Percentiles rank a stretch among this genome's conserved stretches.
Conservation (phyloP, 2,888 invertebrate species). For the Pandemis heparana region DNA sequence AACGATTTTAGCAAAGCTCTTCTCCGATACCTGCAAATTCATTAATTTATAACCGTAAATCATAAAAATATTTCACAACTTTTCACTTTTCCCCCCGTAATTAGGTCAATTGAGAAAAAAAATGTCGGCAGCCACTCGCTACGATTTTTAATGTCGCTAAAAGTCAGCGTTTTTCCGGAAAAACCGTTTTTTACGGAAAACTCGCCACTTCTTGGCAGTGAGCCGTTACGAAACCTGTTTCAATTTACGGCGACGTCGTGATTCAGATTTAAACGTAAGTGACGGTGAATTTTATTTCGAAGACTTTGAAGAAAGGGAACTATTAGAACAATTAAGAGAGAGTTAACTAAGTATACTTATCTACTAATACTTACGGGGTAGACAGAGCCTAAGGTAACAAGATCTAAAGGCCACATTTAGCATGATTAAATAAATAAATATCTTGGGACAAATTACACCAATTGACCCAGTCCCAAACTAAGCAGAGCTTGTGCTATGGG, state of each 20-base stretch:
- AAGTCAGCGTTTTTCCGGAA: slow-evolving; percentile 43
- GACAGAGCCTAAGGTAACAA: no score
- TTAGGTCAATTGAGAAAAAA: slow-evolving; percentile 59
- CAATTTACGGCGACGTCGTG: slow-evolving; percentile 28
- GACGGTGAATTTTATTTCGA: background rate
- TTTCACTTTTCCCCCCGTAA: slow-evolving; percentile 51
- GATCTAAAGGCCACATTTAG: no score
- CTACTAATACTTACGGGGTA: no score
- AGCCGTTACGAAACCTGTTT: slow-evolving; percentile 27
- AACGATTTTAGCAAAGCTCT: background rate
- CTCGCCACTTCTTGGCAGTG: slow-evolving; percentile 39
- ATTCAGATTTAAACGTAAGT: slow-evolving; percentile 26
- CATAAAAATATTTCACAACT: slow-evolving; percentile 26
- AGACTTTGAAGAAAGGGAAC: background rate
- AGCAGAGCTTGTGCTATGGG: no score
- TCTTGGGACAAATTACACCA: no score
- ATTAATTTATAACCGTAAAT: background rate
- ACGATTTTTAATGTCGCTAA: slow-evolving; percentile 40
- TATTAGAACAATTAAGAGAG: background rate
- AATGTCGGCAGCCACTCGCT: slow-evolving; percentile 45
- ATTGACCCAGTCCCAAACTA: no score
- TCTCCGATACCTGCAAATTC: background rate
- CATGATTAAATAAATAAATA: no score
- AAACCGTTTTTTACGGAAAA: slow-evolving; percentile 31
- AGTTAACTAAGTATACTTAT: no score